Evolutionary conservation across 2,113 vertebrate species (phyloP).

Genomic region (Zosterops pallidus): DNA sequence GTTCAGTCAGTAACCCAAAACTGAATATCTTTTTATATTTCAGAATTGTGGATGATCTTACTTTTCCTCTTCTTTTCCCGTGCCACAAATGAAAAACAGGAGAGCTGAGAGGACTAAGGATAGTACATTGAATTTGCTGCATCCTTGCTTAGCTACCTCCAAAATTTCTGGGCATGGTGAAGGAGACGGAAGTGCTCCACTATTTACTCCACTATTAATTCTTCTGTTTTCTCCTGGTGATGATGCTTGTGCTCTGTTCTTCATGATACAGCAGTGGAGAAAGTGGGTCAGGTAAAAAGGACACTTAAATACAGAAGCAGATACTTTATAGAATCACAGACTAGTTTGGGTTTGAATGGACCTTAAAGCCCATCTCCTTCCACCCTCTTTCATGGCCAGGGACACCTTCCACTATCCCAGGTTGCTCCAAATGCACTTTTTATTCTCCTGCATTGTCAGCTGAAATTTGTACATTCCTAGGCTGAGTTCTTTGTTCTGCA

Average conservation of each 20-base stretch:
- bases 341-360: not conserved
- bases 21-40: not conserved
- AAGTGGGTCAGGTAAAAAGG: not conserved
- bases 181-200: not conserved
- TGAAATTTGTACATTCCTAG: not conserved
- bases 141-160: not conserved
- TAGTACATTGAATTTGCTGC: not conserved
- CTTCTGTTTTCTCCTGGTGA: not conserved
- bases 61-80: not conserved
- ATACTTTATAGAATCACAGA: not conserved
- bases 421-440: not conserved
- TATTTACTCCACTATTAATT: not conserved
- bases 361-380: not conserved
- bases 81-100: slow-evolving; percentile 18
- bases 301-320: not conserved
- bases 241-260: not conserved
- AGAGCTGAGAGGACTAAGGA: not conserved
- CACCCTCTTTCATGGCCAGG: not conserved
- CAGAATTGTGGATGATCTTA: not conserved
- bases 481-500: not conserved
- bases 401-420: too few relatives aligned
- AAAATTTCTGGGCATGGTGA: not conserved
- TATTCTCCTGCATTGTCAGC: not conserved
- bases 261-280: not conserved
- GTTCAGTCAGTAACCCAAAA: slow-evolving; percentile 14